Conservation (phyloP, 2,797 vertebrate species). For the Clamator glandarius region DNA sequence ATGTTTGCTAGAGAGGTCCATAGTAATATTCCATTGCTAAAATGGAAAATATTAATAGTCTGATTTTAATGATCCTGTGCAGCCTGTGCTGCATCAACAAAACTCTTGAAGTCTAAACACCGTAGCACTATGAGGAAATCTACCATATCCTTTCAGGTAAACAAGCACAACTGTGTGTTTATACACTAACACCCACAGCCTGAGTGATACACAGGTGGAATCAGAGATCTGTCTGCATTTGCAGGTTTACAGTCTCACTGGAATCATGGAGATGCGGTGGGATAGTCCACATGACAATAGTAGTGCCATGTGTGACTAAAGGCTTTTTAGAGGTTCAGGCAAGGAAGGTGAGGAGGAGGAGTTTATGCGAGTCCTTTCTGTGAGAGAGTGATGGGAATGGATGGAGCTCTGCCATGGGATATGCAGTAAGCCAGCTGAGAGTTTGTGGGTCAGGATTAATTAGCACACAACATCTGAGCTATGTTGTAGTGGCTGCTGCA, state of each 20-base stretch:
- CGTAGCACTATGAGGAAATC: not conserved
- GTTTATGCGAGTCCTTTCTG: not conserved
- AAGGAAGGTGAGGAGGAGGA: not conserved
- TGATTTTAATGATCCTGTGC: not conserved
- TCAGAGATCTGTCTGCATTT: not conserved
- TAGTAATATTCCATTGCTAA: not conserved
- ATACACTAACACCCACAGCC: accelerated
- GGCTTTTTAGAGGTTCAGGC: not conserved
- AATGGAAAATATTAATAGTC: not conserved
- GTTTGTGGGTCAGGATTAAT: too few relatives aligned
- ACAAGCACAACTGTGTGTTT: accelerated
- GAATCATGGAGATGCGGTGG: not conserved
- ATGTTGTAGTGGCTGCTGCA: not conserved
- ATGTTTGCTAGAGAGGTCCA: not conserved
- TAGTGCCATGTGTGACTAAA: accelerated
- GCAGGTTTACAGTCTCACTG: not conserved
- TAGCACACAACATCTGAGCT: not conserved
- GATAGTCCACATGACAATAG: not conserved
- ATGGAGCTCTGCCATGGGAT: not conserved
- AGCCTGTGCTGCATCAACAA: not conserved
- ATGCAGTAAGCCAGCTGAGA: not conserved
- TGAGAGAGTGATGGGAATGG: not conserved
- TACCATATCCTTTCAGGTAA: not conserved
- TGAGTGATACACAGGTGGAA: not conserved
- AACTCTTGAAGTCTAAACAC: not conserved